Evolutionary conservation across 2,888 invertebrate species (phyloP), one percentile per base, ranked within the genome.

Genomic region (Thymelicus acteon): DNA sequence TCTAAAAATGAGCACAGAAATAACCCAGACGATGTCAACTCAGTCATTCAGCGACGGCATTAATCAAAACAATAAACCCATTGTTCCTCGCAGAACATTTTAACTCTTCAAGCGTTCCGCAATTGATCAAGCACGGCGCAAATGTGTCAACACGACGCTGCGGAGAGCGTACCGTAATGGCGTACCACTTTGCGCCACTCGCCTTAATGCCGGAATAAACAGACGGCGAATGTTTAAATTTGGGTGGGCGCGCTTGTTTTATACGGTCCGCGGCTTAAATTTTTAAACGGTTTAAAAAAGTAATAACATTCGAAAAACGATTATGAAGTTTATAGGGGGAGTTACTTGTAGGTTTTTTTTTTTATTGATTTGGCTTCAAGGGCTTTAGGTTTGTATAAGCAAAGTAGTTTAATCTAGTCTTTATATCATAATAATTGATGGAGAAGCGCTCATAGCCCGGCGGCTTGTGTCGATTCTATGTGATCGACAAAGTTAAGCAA

Each of bases 61-160:
- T 60, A 60, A 57, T 57, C 57, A 49, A 49, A 49, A 49, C 37
- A 49, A 49, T 63, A 37, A 48, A 37, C 31, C 49, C 31, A 24
- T 37, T 49, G 49, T 37, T 31, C 5, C 57, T 12, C 15, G 44
- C 47, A 10, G 24, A 58, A 47, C 48, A 54, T 60, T 67, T 48
- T 60, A 58, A 47, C 48, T 60, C 13, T 60, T 48, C 48, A 48
- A 58, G 60, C 19, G 66, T 48, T 60, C 19, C 58, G 48, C 60
- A 58, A 67, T 67, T 67, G 66, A 67, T 67, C 66, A 67, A 67
- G 47, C 44, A 31, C 48, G 66, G 66, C 54, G 66, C 66, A 67
- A 60, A 67, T 67, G 58, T 67, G 66, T 60, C 66, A 67, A 67
- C 60, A 60, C 48, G 48, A 39, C 66, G 65, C 65, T 47, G 60